Conservation (phyloP, 2,888 invertebrate genomes). For the Xylota sylvarum region DNA sequence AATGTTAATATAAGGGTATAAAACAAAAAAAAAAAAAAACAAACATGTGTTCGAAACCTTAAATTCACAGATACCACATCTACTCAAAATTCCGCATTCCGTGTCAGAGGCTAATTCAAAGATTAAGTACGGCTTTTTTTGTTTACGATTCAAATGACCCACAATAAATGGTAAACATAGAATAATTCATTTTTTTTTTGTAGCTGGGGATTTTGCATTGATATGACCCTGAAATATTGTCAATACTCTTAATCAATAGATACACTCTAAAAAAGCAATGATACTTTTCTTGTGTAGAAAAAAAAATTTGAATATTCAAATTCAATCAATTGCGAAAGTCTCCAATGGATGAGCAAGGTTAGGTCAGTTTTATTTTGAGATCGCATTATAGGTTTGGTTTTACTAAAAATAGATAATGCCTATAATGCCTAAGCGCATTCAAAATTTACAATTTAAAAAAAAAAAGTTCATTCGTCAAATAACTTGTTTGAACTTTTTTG, state of each 20-base stretch:
- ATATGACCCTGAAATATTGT: constrained; percentile 29
- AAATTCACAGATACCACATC: background rate
- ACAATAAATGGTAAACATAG: constrained; percentile 35
- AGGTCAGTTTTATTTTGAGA: constrained; percentile 43
- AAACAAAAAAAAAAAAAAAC: constrained; percentile 1
- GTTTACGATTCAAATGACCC: constrained; percentile 41
- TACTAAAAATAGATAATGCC: constrained; percentile 19
- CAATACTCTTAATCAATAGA: constrained; percentile 7
- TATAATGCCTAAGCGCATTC: too few relatives aligned
- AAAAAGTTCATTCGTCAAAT: background rate
- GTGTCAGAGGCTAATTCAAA: background rate
- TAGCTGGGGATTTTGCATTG: constrained; percentile 22
- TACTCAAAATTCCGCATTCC: constrained; percentile 31
- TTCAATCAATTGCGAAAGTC: constrained; percentile 63
- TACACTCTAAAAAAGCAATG: constrained; percentile 10
- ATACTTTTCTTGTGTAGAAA: constrained; percentile 13
- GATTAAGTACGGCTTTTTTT: constrained; percentile 11
- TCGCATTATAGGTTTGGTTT: constrained; percentile 8
- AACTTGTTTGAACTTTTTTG: background rate
- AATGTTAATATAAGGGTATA: constrained; percentile 37
- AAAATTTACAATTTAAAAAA: background rate
- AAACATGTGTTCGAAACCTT: background rate
- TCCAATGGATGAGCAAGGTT: constrained; percentile 45
- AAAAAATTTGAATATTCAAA: constrained; percentile 52
- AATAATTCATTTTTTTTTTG: constrained; percentile 46